phyloP scores from a whole-genome alignment of 1,140 invertebrate genomes.

The Monochamus saltuarius region DNA sequence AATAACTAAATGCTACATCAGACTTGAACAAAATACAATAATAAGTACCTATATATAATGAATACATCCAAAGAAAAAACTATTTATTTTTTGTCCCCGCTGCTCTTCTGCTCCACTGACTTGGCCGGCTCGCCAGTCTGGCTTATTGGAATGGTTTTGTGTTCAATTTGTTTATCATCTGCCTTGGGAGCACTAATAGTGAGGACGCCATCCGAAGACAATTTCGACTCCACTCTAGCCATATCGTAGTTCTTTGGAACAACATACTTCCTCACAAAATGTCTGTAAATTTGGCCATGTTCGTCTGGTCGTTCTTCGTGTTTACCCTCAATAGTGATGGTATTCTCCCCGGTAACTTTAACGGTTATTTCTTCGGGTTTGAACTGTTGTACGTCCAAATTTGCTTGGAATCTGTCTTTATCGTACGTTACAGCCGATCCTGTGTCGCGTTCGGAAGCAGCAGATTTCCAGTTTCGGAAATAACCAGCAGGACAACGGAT shows the following conservation, averaged over 20 bases:
- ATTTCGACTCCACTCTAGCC: constrained; percentile 58
- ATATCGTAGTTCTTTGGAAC: constrained; percentile 60
- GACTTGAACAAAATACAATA: too few species aligned
- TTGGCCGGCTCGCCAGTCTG: constrained; percentile 55
- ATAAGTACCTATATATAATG: too few species aligned
- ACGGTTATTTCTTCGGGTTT: constrained; percentile 78
- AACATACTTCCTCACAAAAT: constrained; percentile 66
- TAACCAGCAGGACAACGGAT: constrained; percentile 37
- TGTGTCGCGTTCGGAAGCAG: constrained; percentile 41
- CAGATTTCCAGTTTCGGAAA: constrained; percentile 46
- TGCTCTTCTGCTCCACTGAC: constrained; percentile 26
- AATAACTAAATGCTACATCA: too few species aligned
- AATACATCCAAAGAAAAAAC: too few species aligned
- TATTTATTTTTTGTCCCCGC: background rate
- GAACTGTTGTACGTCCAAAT: constrained; percentile 75
- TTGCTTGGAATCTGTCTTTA: constrained; percentile 59
- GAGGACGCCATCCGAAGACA: constrained; percentile 66
- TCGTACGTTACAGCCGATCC: constrained; percentile 56
- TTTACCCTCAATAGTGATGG: constrained; percentile 67
- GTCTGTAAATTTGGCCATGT: constrained; percentile 64
- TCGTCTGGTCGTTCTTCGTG: constrained; percentile 70
- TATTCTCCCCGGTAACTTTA: constrained; percentile 69
- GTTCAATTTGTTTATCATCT: constrained; percentile 39
- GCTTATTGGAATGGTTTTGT: constrained; percentile 54
- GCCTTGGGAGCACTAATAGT: constrained; percentile 61